Evolutionary conservation across 2,797 vertebrate genomes (phyloP), one percentile per base, ranked within the genome.

Genomic region (Steatocranus sp.): DNA sequence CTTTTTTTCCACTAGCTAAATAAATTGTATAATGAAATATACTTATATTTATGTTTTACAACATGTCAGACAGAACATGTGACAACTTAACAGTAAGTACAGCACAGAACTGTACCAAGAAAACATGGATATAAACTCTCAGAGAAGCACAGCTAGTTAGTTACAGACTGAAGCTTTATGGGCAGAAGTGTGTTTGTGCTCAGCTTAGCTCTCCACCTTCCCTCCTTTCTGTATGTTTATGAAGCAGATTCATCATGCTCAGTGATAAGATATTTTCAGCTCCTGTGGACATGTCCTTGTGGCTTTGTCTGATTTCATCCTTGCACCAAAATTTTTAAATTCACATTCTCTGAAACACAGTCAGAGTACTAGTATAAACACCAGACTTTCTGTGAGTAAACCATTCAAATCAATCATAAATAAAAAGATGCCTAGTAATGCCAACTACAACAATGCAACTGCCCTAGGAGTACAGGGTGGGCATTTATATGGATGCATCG

Each of bases 221-320:
- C 0, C 34, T 14, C 34, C 5, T 66, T 7, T 61, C 61, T 23
- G 18, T 8, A 20, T 1, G 3, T 14, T 66, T 41, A 9, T 66
- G n/a, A 9, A 66, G 61, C n/a, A 38, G 34, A 66, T 38, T 66
- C 63, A 46, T 43, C 63, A 70, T 70, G 23, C 23, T 43, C 66
- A 43, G 38, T 27, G 63, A 43, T 70, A 36, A 63, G n/a, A 70
- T 6, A 68, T 27, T 70, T 70, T 70, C 66, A 27, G 6, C 56
- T 58, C 54, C 54, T 4, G 54, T 18, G 27, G 12, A 70, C 23
- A 46, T 41, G 8, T 46, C 66, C 20, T 3, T 27, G 1, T 46
- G 38, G 15, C 66, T 43, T 27, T 68, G 63, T 68, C 63, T 3
- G 36, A 68, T 25, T 68, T 10, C 20, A 68, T 41, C 20, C 20